Evolutionary conservation across 2,888 invertebrate genomes (phyloP), one percentile per base, ranked within the genome.

Genomic region (Kryphioiulus occultus): DNA sequence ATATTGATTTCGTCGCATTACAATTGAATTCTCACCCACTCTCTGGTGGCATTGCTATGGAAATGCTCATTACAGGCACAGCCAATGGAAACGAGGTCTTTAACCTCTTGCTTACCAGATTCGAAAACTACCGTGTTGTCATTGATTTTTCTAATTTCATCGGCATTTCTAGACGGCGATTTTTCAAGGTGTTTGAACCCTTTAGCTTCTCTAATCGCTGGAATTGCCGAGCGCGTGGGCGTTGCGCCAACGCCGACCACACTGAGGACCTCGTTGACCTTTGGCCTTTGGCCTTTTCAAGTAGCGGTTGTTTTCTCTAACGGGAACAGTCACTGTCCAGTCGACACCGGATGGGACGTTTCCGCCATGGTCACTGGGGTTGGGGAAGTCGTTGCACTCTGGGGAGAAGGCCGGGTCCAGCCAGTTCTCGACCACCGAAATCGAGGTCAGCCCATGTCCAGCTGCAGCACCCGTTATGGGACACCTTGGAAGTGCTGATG

Each of bases 1-100:
- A 26, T 68, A 68, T 68, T 26, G 68, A 68, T 68, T 68, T 68
- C 68, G 68, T 9, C 68, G 68, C 26, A 26, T 68, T 26, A 68
- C 68, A 26, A 68, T 68, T 68, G 68, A 68, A 68, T 68, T 68
- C 68, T 68, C 68, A 68, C 68, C 68, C 68, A 68, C 26, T 68
- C 68, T 68, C 10, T 9, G 12, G 68, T 26, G 68, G 26, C n/a
- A 68, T 68, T 68, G 68, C 26, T 26, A 26, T 68, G 68, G 68
- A 68, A 68, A 68, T 68, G 68, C 15, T 26, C 68, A 68, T 68
- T 68, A 26, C 68, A 39, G 39, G 9, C 39, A 9, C 5, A 39
- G 39, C 39, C 9, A 39, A n/a, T n/a, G n/a, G n/a, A 26, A 26
- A 0, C 68, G 68, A 12, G 68, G 68, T 68, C 68, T 68, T 68